These are phyloP conservation scores for Salarias fasciatus DNA, from an alignment of 2,797 vertebrate genomes.

Conservation along the genomic window DNA sequence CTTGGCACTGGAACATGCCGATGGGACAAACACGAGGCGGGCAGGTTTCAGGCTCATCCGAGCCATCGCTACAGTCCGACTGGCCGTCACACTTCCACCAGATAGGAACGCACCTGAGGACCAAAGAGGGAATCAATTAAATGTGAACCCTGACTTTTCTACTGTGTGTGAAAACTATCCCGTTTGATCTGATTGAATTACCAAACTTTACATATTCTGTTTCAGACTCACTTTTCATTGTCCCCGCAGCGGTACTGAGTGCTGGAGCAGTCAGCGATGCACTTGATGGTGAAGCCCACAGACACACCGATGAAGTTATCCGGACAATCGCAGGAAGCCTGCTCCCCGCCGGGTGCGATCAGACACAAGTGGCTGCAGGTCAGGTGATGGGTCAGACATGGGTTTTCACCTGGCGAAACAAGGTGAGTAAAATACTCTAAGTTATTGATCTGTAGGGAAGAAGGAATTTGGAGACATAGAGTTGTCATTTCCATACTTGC, in stretches of 20 bases:
- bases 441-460: too few relatives aligned
- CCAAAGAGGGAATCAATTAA: not conserved
- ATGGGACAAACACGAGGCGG: slow-evolving; percentile 68
- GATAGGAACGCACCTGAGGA: slow-evolving; percentile 75
- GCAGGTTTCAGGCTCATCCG: slow-evolving; percentile 80
- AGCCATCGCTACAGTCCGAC: slow-evolving; percentile 79
- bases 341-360: slow-evolving; percentile 72
- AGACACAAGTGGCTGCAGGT: slow-evolving; percentile 81
- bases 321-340: slow-evolving; percentile 74
- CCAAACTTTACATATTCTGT: too few relatives aligned
- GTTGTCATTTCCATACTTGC: slow-evolving; percentile 54
- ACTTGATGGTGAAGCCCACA: slow-evolving; percentile 76
- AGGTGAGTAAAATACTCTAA: too few relatives aligned
- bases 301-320: slow-evolving; percentile 74
- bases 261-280: slow-evolving; percentile 82
- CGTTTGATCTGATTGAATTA: too few relatives aligned
- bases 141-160: too few relatives aligned
- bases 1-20: slow-evolving; percentile 79
- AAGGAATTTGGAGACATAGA: not conserved
- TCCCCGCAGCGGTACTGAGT: slow-evolving; percentile 82
- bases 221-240: slow-evolving; percentile 75
- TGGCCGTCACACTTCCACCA: slow-evolving; percentile 84
- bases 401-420: slow-evolving; percentile 70
- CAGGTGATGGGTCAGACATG: slow-evolving; percentile 70
- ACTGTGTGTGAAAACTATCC: too few relatives aligned